Conservation (phyloP, 2,888 invertebrate species). For the Cheilosia urbana region DNA sequence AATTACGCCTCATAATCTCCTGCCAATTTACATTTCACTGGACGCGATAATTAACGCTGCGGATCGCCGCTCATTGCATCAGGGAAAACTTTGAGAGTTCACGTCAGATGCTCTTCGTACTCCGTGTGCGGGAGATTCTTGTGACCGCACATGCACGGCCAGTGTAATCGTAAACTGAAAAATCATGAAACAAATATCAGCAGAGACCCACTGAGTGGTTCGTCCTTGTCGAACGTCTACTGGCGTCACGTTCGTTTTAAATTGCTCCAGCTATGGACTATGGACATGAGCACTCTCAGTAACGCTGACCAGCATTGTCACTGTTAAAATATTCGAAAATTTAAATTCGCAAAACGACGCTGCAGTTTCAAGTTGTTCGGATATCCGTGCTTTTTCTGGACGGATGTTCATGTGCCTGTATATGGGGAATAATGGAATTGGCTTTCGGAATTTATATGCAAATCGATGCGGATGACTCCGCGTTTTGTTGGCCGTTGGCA, state of each 20-base stretch:
- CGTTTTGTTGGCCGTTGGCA: constrained; percentile 43
- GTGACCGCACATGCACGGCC: neutral
- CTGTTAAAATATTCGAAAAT: constrained; percentile 51
- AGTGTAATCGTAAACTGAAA: neutral
- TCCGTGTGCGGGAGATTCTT: neutral
- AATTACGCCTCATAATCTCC: constrained; percentile 72
- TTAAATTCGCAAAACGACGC: constrained; percentile 59
- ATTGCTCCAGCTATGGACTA: constrained; percentile 1
- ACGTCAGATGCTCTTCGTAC: neutral
- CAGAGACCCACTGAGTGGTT: constrained; percentile 2
- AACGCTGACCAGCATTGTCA: neutral
- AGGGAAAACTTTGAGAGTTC: constrained; percentile 20
- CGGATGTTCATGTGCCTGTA: neutral
- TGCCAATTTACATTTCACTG: constrained; percentile 69
- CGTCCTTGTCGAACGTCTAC: constrained; percentile 21
- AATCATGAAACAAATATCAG: constrained; percentile 27
- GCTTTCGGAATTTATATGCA: constrained; percentile 52
- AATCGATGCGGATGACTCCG: constrained; percentile 47
- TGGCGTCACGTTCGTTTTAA: constrained; percentile 48
- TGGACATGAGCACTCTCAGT: constrained; percentile 1
- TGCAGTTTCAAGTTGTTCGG: constrained; percentile 38
- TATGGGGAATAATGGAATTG: constrained; percentile 57
- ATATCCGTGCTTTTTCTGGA: constrained; percentile 48
- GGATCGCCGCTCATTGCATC: constrained; percentile 65
- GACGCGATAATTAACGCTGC: constrained; percentile 68